These are phyloP conservation scores for Otocyon megalotis DNA, from an alignment of 2,113 vertebrate species.

Conservation along the genomic window DNA sequence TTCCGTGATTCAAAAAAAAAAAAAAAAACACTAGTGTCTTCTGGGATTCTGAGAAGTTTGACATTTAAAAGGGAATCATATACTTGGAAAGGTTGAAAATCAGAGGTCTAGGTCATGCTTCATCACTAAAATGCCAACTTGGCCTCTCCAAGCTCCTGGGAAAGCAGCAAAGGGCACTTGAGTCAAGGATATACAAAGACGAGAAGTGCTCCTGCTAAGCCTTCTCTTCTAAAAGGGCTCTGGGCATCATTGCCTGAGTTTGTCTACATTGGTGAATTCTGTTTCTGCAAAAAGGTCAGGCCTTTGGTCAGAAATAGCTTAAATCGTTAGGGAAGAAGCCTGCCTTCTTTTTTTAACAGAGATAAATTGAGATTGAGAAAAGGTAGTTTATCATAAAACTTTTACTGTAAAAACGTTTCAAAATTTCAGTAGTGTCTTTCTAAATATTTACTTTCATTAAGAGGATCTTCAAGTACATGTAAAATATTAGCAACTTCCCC, in stretches of 20 bases:
- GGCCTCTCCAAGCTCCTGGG: background rate
- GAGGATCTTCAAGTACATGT: background rate
- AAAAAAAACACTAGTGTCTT: background rate
- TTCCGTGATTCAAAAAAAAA: background rate
- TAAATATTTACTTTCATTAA: slow-evolving; percentile 1
- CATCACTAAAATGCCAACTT: slow-evolving; percentile 36
- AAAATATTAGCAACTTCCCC: background rate
- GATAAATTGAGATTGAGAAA: background rate
- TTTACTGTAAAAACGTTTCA: background rate
- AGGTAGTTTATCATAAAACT: background rate
- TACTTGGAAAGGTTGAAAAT: slow-evolving; percentile 47
- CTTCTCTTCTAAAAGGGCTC: slow-evolving; percentile 50
- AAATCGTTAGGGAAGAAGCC: background rate
- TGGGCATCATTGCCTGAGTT: background rate
- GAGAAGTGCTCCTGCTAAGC: background rate
- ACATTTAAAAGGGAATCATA: slow-evolving; percentile 63
- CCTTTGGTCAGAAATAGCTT: slow-evolving; percentile 10
- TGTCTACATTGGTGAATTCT: slow-evolving; percentile 20
- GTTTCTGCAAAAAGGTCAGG: slow-evolving; percentile 17
- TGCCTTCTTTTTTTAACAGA: background rate
- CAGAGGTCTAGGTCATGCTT: background rate
- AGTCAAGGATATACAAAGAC: slow-evolving; percentile 28
- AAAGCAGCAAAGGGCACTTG: slow-evolving; percentile 42
- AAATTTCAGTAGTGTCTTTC: background rate
- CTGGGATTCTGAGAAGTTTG: slow-evolving; percentile 33